Conservation (phyloP, 2,113 vertebrate species). For the Eubucco bourcierii region DNA sequence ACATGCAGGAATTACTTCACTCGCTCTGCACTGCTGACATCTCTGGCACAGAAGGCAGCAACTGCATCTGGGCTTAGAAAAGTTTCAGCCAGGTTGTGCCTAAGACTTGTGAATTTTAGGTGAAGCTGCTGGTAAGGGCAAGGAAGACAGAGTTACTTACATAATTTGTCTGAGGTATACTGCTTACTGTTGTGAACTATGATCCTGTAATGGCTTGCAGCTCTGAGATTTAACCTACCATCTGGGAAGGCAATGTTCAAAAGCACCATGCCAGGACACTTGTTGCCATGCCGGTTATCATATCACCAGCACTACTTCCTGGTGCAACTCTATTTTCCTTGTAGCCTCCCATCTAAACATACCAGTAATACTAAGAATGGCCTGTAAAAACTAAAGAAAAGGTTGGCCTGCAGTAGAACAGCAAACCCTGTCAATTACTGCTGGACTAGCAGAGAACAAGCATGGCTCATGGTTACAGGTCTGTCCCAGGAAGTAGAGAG, state of each 20-base stretch:
- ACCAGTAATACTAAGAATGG: background rate
- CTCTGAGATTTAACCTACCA: slow-evolving; percentile 6
- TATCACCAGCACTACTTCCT: background rate
- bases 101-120: background rate
- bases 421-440: background rate
- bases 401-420: background rate
- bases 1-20: background rate
- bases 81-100: background rate
- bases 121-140: background rate
- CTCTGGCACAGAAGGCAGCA: background rate
- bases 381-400: slow-evolving; percentile 2
- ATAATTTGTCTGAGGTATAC: slow-evolving; percentile 22
- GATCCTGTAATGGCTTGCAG: background rate
- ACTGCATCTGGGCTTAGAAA: background rate
- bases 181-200: background rate
- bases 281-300: background rate
- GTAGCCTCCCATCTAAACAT: background rate
- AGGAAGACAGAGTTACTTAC: background rate
- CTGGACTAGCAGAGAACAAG: background rate
- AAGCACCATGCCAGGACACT: background rate
- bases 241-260: background rate
- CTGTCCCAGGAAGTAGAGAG: background rate
- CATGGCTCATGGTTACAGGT: background rate
- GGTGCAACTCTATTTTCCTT: slow-evolving; percentile 2
- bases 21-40: slow-evolving; percentile 1